phyloP scores from a whole-genome alignment of 2,888 invertebrate genomes.

The Metalampra italica region DNA sequence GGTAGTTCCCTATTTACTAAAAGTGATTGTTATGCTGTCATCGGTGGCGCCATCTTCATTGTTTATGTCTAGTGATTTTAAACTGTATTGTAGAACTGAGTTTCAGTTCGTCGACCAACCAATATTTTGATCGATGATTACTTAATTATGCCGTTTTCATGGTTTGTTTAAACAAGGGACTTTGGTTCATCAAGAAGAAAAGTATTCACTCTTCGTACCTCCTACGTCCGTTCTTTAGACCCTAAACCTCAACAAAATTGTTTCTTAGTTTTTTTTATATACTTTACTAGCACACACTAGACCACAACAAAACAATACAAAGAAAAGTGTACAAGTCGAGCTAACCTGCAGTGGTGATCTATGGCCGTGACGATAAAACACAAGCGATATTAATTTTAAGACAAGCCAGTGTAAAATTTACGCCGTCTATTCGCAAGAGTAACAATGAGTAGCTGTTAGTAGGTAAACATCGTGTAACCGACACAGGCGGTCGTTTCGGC shows the following conservation, averaged over 20 bases:
- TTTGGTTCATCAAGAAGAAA: no score
- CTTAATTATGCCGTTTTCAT: no score
- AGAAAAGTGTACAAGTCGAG: no score
- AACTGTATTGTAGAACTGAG: no score
- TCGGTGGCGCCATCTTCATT: conserved; percentile 43
- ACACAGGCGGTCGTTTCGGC: conserved; percentile 8
- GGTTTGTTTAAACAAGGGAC: not conserved
- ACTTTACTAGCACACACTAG: no score
- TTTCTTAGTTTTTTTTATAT: no score
- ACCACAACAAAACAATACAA: no score
- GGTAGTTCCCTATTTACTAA: not conserved
- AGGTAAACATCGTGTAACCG: conserved; percentile 10
- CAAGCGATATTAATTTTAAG: not conserved
- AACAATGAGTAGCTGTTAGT: conserved; percentile 8
- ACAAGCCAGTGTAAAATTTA: not conserved
- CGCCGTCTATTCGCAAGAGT: not conserved
- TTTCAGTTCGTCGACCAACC: not conserved
- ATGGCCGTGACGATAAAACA: not conserved
- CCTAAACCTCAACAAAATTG: no score
- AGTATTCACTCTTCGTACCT: no score
- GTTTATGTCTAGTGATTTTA: conserved; percentile 35
- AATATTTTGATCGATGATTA: not conserved
- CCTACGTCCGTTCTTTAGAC: no score
- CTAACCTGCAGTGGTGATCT: no score
- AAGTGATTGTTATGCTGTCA: conserved; percentile 9